A percentile compares a stretch with the other conserved stretches of the same genome.
phyloP scores from a whole-genome alignment of 2,113 vertebrate genomes.

The Nematolebias whitei region DNA sequence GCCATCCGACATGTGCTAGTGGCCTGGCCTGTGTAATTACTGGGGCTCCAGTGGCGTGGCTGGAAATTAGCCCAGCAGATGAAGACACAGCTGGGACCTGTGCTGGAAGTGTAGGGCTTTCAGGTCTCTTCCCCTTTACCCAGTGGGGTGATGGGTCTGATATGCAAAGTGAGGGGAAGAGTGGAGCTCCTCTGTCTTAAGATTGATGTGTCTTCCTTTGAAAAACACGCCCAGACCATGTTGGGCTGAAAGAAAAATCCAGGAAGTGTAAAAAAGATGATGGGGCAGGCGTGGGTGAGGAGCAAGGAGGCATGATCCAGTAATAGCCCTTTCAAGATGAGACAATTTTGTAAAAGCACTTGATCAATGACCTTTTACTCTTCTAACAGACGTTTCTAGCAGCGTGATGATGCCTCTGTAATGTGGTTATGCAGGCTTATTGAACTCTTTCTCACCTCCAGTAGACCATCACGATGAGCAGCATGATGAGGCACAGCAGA shows the following conservation, averaged over 20 bases:
- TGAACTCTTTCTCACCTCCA: constrained; percentile 88
- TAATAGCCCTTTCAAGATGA: constrained; percentile 2
- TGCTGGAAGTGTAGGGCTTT: constrained; percentile 44
- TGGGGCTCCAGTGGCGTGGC: constrained; percentile 50
- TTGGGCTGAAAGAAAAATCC: constrained; percentile 23
- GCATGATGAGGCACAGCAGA: constrained; percentile 94
- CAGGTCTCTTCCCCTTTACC: constrained; percentile 48
- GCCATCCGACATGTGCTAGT: constrained; percentile 55
- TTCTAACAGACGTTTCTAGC: constrained; percentile 1
- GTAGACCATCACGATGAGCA: constrained; percentile 94
- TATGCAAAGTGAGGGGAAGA: constrained; percentile 22
- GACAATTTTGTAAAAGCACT: constrained; percentile 5
- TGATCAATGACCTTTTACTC: constrained; percentile 4
- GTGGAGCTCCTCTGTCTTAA: constrained; percentile 4
- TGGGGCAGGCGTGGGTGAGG: constrained; percentile 8
- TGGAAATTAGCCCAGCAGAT: constrained; percentile 71
- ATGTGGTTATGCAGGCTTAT: not conserved
- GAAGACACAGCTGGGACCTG: constrained; percentile 76
- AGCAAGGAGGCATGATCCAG: not conserved
- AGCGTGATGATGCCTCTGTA: not conserved
- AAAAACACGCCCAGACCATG: constrained; percentile 1
- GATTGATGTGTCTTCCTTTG: constrained; percentile 10
- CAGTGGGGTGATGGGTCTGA: constrained; percentile 44
- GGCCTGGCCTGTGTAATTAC: constrained; percentile 72
- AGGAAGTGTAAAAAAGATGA: constrained; percentile 15